Conservation (phyloP, 1,140 invertebrate species). For the Lerema accius region DNA sequence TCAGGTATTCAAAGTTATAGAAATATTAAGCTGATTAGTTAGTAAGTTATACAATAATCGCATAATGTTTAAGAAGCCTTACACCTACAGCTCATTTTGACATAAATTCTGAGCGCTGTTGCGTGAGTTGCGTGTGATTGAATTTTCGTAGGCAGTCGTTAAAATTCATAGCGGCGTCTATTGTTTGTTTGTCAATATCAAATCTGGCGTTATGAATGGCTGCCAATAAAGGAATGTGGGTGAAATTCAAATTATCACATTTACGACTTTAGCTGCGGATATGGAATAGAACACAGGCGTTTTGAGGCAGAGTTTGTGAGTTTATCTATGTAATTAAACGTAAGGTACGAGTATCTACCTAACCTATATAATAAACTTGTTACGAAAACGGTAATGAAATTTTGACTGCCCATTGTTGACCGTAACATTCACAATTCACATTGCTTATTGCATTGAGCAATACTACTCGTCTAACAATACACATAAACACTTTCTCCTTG, state of each 20-base stretch:
- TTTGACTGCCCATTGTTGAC: no score
- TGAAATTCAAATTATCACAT: conserved; percentile 7
- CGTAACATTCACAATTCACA: no score
- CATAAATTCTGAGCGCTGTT: conserved; percentile 29
- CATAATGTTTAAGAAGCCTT: neutral
- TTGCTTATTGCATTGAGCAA: no score
- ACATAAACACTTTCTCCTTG: no score
- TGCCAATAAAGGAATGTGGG: conserved; percentile 19
- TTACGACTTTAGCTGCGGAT: neutral
- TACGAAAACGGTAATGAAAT: no score
- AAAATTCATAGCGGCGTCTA: conserved; percentile 25
- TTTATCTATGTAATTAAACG: no score
- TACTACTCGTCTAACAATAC: no score
- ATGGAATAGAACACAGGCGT: no score
- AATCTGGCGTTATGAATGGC: conserved; percentile 41
- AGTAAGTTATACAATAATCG: neutral
- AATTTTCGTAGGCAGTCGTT: conserved; percentile 36
- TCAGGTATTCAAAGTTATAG: neutral
- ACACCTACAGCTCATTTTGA: conserved; percentile 1
- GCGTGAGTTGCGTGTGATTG: conserved; percentile 33
- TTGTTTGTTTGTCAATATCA: conserved; percentile 42
- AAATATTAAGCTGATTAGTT: neutral
- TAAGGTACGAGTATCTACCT: no score
- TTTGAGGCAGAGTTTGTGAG: no score
- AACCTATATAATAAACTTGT: no score